Evolutionary conservation across 2,888 invertebrate species (phyloP).

Genomic region (Scaptomyza parva): DNA sequence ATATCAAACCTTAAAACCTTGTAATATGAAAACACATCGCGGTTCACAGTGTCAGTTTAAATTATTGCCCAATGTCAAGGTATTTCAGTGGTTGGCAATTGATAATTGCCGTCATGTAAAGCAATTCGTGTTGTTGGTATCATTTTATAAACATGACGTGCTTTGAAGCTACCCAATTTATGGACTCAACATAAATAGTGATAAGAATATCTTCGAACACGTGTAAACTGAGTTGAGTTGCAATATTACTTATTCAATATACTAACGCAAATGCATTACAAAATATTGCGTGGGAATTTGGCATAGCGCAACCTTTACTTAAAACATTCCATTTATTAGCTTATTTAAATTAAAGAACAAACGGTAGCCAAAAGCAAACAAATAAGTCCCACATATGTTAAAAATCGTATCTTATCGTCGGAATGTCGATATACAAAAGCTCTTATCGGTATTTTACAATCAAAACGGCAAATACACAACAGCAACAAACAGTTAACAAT

Average conservation of each 20-base stretch:
- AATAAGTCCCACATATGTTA: slow-evolving; percentile 22
- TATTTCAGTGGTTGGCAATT: slow-evolving; percentile 13
- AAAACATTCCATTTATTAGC: neutral
- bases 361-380: slow-evolving; percentile 57
- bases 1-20: slow-evolving; percentile 18
- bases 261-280: too few relatives aligned
- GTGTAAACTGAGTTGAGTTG: neutral
- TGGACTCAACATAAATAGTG: slow-evolving; percentile 20
- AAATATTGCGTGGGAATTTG: neutral
- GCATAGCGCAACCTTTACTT: neutral
- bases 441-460: slow-evolving; percentile 56
- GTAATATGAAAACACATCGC: neutral
- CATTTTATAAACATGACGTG: slow-evolving; percentile 2
- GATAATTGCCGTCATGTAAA: slow-evolving; percentile 31
- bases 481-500: slow-evolving; percentile 50
- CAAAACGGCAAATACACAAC: slow-evolving; percentile 39
- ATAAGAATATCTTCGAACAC: slow-evolving; percentile 13
- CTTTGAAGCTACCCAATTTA: slow-evolving; percentile 37
- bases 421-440: slow-evolving; percentile 65
- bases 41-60: neutral
- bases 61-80: slow-evolving; percentile 33
- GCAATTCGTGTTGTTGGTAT: slow-evolving; percentile 15
- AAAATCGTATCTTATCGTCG: slow-evolving; percentile 60
- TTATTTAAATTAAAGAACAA: slow-evolving; percentile 53
- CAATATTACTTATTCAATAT: neutral